Evolutionary conservation across 2,113 vertebrate species (phyloP), one percentile per base, ranked within the genome.

Genomic region (Pyxicephalus adspersus): DNA sequence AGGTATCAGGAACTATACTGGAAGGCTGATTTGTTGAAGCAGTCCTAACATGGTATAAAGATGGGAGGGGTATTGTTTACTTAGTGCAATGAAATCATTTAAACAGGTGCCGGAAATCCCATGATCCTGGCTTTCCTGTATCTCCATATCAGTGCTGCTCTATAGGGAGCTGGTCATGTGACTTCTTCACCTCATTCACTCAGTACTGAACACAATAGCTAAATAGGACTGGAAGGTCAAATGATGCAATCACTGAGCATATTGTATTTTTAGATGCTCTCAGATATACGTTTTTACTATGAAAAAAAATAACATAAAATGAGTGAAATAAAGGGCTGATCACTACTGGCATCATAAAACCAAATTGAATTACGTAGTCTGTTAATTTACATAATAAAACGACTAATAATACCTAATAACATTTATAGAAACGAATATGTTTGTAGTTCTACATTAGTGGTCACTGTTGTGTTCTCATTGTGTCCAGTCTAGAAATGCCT

Each of bases 51-150:
- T 6, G 45, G 73, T 57, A 45, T 58, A 55, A 28, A 79, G 45
- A 57, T 5, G 65, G 77, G 64, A 68, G 64, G 77, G 64, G 77
- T 79, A 68, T 28, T 61, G 64, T 77, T 63, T 77, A 72, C 51
- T 72, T 68, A 51, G 77, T 57, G 51, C 81, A 75, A 75, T 60
- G 64, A 68, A 20, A 65, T 74, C 55, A 64, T 57, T 83, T 57
- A 25, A 88, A 87, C 93, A 92, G 91, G 93, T 92, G 90, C 89
- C 88, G 83, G 79, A 85, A 89, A 83, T 86, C 84, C 83, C 8
- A 78, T 90, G 79, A 63, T 85, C 84, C 87, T 85, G 87, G 85
- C 87, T 87, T 87, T 88, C 86, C 86, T 84, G 85, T 67, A 65
- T 78, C 64, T 65, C 25, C 86, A 80, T 72, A 57, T 74, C 81